Conservation (phyloP, 2,888 invertebrate species). For the Lasioglossum villosulum region DNA sequence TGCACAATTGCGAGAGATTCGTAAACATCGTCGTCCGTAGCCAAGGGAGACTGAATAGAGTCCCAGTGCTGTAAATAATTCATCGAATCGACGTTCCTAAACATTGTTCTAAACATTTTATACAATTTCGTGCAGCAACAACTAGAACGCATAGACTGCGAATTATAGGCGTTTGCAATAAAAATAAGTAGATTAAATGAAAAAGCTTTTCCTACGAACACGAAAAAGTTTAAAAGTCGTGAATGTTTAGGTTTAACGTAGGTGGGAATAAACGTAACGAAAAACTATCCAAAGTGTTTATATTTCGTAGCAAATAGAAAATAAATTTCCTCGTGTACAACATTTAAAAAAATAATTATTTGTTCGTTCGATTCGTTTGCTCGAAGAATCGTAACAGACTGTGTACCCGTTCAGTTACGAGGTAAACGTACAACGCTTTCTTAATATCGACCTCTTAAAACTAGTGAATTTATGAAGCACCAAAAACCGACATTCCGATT, state of each 20-base stretch:
- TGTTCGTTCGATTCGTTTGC: not conserved
- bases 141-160: not conserved
- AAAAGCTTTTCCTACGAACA: too few relatives aligned
- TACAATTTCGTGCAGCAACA: not conserved
- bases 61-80: constrained; percentile 47
- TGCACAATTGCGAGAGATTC: constrained; percentile 64
- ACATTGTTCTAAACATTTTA: not conserved
- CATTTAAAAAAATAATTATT: not conserved
- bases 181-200: not conserved
- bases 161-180: not conserved
- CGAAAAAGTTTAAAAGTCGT: too few relatives aligned
- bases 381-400: not conserved
- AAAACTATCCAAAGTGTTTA: not conserved
- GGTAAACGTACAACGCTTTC: not conserved
- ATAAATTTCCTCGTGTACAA: not conserved
- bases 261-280: not conserved
- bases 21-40: constrained; percentile 54
- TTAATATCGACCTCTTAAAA: not conserved
- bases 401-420: not conserved
- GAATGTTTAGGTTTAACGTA: not conserved
- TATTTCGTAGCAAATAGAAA: not conserved
- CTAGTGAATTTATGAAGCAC: not conserved
- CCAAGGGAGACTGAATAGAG: constrained; percentile 41
- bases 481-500: not conserved
- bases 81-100: not conserved